Evolutionary conservation across 2,888 invertebrate genomes (phyloP), one percentile per base, ranked within the genome.

Genomic region (Conchocele bisecta): DNA sequence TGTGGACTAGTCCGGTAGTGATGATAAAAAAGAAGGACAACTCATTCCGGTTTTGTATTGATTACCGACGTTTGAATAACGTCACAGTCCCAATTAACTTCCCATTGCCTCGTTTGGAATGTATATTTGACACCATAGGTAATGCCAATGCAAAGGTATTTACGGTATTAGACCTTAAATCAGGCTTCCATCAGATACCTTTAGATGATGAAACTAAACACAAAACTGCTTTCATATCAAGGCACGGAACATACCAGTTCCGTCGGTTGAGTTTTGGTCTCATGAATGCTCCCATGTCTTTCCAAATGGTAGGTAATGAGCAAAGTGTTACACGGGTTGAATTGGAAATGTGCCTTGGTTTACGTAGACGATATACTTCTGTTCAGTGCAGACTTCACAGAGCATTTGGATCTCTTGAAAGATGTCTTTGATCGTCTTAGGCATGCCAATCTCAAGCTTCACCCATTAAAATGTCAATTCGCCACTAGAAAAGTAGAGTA

Each of bases 291-390:
- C 67, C 73, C 3, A 50, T 67, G 20, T 48, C 64, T 11, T 60
- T 77, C 56, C 57, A 59, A 24, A n/a, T n/a, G n/a, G n/a, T 6
- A 28, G 22, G 58, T 59, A 15, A 73, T 73, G 73, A 9, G 56
- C 3, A 20, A 33, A 0, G 59, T 64, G 13, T 60, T 68, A 3
- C 22, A 24, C 17, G 50, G 50, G 13, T 42, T 68, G 0, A 71
- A 74, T n/a, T 79, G 64, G 58, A 78, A 79, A 59, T 75, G 57
- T 44, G 60, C 59, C 3, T 37, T 82, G 7, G 61, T 68, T 5
- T 82, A 81, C 59, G 56, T 82, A 15, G 83, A 83, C 54, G 81
- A 81, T 48, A 68, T 82, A 1, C 20, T 80, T 7, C 51, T 69
- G 6, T 65, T 68, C 41, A 65, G 53, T 11, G 5, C 59, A 7